Percentiles rank a stretch among this genome's conserved stretches.
Evolutionary conservation across 2,888 invertebrate genomes (phyloP).

Genomic region (Trypoxylon attenuatum): DNA sequence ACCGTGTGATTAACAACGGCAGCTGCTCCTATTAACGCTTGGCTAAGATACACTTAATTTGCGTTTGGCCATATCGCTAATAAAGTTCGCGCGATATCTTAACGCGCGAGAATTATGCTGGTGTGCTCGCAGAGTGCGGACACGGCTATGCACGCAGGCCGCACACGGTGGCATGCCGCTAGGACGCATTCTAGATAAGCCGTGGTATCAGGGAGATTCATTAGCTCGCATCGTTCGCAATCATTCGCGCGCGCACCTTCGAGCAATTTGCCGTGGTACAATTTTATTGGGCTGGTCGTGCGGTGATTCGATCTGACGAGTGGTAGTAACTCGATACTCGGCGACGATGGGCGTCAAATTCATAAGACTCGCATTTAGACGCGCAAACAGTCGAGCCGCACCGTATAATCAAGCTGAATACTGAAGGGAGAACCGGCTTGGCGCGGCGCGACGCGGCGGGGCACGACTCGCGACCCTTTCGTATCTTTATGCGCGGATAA

Average conservation of each 20-base stretch:
- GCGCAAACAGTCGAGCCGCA: too few relatives aligned
- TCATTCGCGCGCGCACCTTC: conserved; percentile 21
- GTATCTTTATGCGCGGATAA: not conserved
- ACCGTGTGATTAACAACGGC: conserved; percentile 24
- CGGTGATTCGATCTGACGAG: conserved; percentile 22
- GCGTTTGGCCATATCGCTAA: conserved; percentile 41
- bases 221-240: conserved; percentile 24
- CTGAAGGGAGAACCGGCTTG: too few relatives aligned
- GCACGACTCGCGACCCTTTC: not conserved
- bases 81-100: conserved; percentile 41
- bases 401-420: too few relatives aligned
- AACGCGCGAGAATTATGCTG: conserved; percentile 46
- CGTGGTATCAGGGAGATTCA: conserved; percentile 11
- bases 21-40: conserved; percentile 42
- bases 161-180: too few relatives aligned
- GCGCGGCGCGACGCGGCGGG: too few relatives aligned
- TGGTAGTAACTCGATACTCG: not conserved
- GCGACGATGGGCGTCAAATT: too few relatives aligned
- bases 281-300: conserved; percentile 16
- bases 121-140: too few relatives aligned
- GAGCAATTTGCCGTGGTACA: conserved; percentile 15
- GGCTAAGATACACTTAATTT: conserved; percentile 42
- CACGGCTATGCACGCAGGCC: too few relatives aligned
- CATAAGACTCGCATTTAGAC: too few relatives aligned
- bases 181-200: conserved; percentile 29